Evolutionary conservation across 1,140 invertebrate genomes (phyloP), one percentile per base, ranked within the genome.

Genomic region (Drosophila bocqueti): DNA sequence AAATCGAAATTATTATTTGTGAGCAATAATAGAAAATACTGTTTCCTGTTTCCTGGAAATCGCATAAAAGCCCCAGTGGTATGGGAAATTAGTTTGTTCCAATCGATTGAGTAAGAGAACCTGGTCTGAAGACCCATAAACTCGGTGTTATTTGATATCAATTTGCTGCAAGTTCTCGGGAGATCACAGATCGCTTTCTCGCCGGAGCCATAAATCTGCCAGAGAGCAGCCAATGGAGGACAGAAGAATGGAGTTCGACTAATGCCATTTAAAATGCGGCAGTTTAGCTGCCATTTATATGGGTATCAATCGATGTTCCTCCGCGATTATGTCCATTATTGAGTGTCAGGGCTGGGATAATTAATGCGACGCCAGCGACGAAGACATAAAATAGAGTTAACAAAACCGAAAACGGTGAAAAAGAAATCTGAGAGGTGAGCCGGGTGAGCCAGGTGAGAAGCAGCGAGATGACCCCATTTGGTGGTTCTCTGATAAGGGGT

Each of bases 221-320:
- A 60, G 40, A 31, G 52, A 74, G 29, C 36, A 54, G 34, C 34
- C 59, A 24, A 47, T n/a, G 40, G 21, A 26, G 57, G 46, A 46
- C 46, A 40, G 45, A 73, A 52, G 65, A 73, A 72, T 57, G 59
- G 67, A 78, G 50, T 46, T 62, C 18, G 50, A 76, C 83, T 65
- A 85, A 76, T 85, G 75, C 58, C 82, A 77, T 81, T 81, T 85
- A 75, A 81, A 79, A 76, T 61, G 79, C 67, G 66, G 63, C 83
- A 83, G 71, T 61, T 86, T 83, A 60, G 84, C 67, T 87, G 83
- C 83, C 55, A 86, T 85, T 85, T 86, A 82, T 79, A 86, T 82
- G 79, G 82, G 79, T 82, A 82, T 85, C 80, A 75, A 83, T 77
- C 67, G 80, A 65, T 16, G 80, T 63, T 83, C 47, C 61, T 50